phyloP scores from a whole-genome alignment of 2,888 invertebrate species.

The Ceraclea dissimilis region DNA sequence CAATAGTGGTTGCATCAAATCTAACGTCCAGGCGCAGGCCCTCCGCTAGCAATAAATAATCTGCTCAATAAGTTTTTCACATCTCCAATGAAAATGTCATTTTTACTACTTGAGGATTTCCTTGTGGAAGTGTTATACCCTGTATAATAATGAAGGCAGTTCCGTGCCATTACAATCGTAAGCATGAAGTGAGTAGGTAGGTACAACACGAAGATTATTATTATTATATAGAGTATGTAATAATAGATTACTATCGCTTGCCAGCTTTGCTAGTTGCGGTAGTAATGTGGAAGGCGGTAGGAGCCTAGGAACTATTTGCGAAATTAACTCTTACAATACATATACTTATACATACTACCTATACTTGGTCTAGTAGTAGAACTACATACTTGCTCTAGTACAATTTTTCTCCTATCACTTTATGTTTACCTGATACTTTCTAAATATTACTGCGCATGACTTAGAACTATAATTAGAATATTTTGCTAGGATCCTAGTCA shows the following conservation, averaged over 20 bases:
- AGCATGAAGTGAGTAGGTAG: no score
- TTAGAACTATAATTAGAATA: background rate
- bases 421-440: background rate
- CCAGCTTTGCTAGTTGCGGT: background rate
- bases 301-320: background rate
- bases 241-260: background rate
- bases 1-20: no score
- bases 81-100: no score
- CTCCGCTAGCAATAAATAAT: no score
- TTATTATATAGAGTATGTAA: background rate
- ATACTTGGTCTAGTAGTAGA: no score
- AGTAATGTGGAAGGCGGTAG: background rate
- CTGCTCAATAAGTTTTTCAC: no score
- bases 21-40: no score
- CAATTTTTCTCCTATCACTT: background rate
- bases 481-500: background rate
- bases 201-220: background rate
- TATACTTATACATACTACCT: no score
- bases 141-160: no score
- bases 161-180: no score
- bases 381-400: background rate
- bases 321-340: background rate
- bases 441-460: background rate
- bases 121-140: no score
- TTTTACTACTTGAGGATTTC: no score